phyloP scores from a whole-genome alignment of 2,113 vertebrate species.

The Nycticorax nycticorax region DNA sequence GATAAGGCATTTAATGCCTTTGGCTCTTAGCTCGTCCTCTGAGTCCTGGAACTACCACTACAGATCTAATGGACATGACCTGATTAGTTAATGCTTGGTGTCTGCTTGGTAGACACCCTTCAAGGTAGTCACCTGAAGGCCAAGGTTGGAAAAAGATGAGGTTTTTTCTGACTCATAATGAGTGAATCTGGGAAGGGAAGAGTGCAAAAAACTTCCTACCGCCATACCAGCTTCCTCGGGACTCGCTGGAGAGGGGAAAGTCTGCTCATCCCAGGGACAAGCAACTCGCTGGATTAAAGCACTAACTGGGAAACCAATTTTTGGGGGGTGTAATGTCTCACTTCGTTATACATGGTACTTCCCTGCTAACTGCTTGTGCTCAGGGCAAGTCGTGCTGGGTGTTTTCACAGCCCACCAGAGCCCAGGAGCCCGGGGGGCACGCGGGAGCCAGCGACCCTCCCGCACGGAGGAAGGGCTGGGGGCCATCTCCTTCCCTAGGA shows the following conservation, averaged over 20 bases:
- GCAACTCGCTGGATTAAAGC: not conserved
- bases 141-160: not conserved
- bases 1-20: not conserved
- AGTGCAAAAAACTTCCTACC: not conserved
- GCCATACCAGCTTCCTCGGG: not conserved
- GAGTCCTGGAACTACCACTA: not conserved
- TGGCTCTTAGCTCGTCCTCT: not conserved
- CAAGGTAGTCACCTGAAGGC: not conserved
- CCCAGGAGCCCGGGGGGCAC: fast-evolving
- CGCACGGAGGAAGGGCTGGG: not conserved
- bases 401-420: not conserved
- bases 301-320: not conserved
- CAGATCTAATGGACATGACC: not conserved
- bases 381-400: not conserved
- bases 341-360: not conserved
- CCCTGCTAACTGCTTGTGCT: not conserved
- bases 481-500: not conserved
- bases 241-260: not conserved
- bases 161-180: not conserved
- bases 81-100: not conserved
- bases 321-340: not conserved
- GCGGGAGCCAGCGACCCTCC: not conserved
- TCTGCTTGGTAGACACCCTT: not conserved
- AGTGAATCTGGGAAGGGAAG: not conserved
- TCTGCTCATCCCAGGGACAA: not conserved